Base-by-base conservation (phyloP, 2,888 invertebrate genomes). In the Steinernema hermaphroditum region DNA sequence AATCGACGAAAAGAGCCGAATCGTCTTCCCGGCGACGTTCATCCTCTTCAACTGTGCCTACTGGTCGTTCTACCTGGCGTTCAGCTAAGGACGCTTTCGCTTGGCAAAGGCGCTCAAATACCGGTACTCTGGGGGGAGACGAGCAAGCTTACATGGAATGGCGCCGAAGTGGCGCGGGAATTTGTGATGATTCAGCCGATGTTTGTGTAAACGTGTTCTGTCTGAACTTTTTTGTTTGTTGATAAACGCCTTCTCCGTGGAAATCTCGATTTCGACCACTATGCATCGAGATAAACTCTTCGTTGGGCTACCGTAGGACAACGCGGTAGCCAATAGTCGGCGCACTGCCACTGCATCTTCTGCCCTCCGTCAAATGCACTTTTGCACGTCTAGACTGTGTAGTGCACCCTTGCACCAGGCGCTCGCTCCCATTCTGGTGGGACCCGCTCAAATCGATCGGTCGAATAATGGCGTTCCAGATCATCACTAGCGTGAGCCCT, bases 41-140 rank as follows among this genome's bases (percentile, higher is more conserved):
- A 69, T 84, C 69, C 49, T 84, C n/a, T 84, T 85, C 80, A 85
- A 85, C 73, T 69, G 83, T 27, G 75, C 77, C 68, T 85, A 85
- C 74, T 85, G 85, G 80, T 72, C 68, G 24, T 81, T 69, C 69
- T 81, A 78, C 69, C 19, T 70, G 29, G 16, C 29, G 8, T 29
- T 69, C 69, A 44, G 19, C 41, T 69, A 34, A 68, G 12, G 62
- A 62, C 1, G 8, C 22, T 22, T 50, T 12, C 50, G 8, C n/a
- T 9, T 41, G 19, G 2, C 24, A 12, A 19, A 22, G 24, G 12
- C 12, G 50, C 50, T 22, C 22, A 50, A 50, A 22, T 50, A 50
- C 50, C 50, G 50, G 50, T 50, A 50, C 12, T 24, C 9, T 50
- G 50, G 12, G 24, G 12, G 24, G 22, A 46, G n/a, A n/a, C 14